Conservation (phyloP, 1,140 invertebrate genomes). For the Melipona quadrifasciata region DNA sequence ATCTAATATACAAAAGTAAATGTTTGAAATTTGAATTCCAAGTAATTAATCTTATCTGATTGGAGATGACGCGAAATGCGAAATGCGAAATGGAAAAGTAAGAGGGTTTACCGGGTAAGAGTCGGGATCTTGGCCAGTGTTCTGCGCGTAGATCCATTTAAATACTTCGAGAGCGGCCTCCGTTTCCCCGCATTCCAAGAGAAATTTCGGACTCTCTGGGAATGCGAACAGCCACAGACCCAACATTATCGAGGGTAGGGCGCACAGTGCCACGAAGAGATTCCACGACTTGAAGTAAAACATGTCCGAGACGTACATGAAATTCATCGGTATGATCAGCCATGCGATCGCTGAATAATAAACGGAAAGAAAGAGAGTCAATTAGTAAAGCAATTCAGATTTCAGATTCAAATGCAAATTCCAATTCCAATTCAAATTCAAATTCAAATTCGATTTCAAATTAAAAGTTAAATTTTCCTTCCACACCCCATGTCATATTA, state of each 20-base stretch:
- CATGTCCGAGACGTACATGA: conserved; percentile 81
- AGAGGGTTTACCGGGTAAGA: conserved; percentile 84
- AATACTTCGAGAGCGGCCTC: conserved; percentile 88
- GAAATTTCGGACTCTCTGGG: conserved; percentile 93
- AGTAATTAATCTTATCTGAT: too few species aligned
- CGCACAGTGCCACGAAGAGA: conserved; percentile 87
- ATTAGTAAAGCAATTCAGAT: too few species aligned
- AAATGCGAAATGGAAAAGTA: too few species aligned
- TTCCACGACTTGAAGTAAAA: conserved; percentile 90
- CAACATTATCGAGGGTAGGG: conserved; percentile 84
- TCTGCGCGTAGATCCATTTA: conserved; percentile 86
- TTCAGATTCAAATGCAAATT: too few species aligned
- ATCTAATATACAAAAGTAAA: too few species aligned
- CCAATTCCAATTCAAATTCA: too few species aligned
- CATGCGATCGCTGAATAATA: conserved; percentile 85
- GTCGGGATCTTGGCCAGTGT: conserved; percentile 86
- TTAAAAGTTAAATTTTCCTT: too few species aligned
- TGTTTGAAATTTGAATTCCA: too few species aligned
- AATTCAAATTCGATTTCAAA: too few species aligned
- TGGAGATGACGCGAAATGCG: too few species aligned
- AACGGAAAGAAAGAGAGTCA: background rate
- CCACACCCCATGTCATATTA: too few species aligned
- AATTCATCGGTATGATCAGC: conserved; percentile 86
- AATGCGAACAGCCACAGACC: conserved; percentile 88
- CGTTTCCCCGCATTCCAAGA: conserved; percentile 88